Evolutionary conservation across 2,797 vertebrate genomes (phyloP).

Genomic region (Enteromius mattozi): DNA sequence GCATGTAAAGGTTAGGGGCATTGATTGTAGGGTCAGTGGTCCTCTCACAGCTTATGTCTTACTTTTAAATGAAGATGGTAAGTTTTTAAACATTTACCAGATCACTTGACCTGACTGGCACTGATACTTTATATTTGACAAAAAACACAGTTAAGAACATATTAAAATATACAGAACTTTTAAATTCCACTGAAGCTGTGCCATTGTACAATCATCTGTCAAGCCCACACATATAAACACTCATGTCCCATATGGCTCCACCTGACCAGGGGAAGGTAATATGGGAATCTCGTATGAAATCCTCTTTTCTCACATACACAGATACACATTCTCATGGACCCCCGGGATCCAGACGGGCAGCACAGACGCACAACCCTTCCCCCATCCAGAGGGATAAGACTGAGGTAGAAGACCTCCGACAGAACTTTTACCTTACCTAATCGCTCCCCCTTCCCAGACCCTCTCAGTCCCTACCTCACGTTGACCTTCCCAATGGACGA

Average conservation of each 20-base stretch:
- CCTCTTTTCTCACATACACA: neutral
- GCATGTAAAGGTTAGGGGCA: neutral
- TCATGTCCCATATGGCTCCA: conserved; percentile 1
- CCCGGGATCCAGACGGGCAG: neutral
- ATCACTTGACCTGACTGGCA: neutral
- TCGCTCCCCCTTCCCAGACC: conserved; percentile 9
- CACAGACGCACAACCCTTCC: conserved; percentile 17
- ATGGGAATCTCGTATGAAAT: neutral
- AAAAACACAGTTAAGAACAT: neutral
- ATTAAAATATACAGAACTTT: neutral
- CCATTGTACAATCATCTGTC: neutral
- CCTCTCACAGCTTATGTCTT: neutral
- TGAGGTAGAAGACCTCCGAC: conserved; percentile 22
- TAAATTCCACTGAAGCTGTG: neutral
- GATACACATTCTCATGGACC: neutral
- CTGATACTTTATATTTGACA: neutral
- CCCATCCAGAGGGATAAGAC: conserved; percentile 24
- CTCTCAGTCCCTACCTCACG: conserved; percentile 18
- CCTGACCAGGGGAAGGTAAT: conserved; percentile 5
- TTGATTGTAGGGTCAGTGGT: neutral
- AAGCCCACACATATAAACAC: neutral
- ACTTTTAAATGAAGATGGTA: neutral
- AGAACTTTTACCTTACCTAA: conserved; percentile 36
- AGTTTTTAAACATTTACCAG: neutral
- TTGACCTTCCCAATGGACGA: conserved; percentile 46